Base-by-base conservation (phyloP, 2,797 vertebrate genomes). In the Channallabes apus region DNA sequence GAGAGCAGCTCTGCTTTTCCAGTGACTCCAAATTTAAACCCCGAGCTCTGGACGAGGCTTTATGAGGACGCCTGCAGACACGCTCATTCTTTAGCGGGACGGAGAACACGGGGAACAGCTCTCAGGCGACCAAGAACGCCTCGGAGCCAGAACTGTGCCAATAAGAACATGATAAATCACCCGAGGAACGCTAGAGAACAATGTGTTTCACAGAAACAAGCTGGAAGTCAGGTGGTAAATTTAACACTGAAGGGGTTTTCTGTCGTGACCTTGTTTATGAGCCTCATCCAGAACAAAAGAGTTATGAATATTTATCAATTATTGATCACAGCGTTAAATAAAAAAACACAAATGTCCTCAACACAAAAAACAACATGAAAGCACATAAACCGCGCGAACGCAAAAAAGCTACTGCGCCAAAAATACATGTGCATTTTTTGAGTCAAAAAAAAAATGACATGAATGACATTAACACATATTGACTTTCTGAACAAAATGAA, bases 161-260 rank as follows among this genome's bases (percentile, higher is more conserved):
- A 92, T 93, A 92, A 91, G 88, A 90, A 87, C 88, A 87, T 85
- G 85, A 88, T 87, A 88, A 90, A 90, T 83, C 62, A 89, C 91
- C 89, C 41, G 92, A 91, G 85, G 85, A 86, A 86, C 1, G 46
- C 17, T 22, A 1, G 59, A 80, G 38, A 80, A 80, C 79, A 22
- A 79, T 62, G 35, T 79, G 77, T 62, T 62, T 41, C n/a, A 24
- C 58, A 41, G 76, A 41, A 22, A 78, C 56, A 24, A 61, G 76
- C 58, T 38, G 76, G 77, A 27, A 8, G 77, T 62, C 77, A 3
- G 61, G 61, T 22, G 59, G 38, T 80, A 65, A 51, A 80, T 41
- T 80, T 29, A 20, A 67, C 79, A 29, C 61, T 14, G 8, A 29
- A 29, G 79, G 3, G 38, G 0, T 51, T 22, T 72, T n/a, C 20